Percentiles rank a stretch among this genome's conserved stretches.
These are phyloP conservation scores for Callyntrura sp. DNA, from an alignment of 2,888 invertebrate species.

Conservation along the genomic window DNA sequence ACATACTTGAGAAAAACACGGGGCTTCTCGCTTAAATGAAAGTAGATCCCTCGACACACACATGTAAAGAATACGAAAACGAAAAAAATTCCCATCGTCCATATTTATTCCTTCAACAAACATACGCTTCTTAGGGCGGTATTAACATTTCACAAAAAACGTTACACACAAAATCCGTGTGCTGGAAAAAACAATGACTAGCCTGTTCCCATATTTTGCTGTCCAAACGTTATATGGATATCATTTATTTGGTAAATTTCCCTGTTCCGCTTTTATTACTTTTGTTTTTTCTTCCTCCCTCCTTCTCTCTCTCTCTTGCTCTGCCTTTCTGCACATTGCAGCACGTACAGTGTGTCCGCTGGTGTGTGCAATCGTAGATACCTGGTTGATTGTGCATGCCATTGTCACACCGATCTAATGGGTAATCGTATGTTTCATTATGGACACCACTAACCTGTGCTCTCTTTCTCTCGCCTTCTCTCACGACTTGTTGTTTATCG, in stretches of 20 bases:
- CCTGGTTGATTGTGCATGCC: neutral
- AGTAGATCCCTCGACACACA: neutral
- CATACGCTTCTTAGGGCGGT: neutral
- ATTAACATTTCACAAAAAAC: neutral
- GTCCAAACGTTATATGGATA: neutral
- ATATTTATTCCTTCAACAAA: neutral
- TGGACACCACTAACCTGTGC: neutral
- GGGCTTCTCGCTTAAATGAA: no score
- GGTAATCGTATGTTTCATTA: conserved; percentile 4
- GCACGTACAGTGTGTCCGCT: neutral
- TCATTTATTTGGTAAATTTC: neutral
- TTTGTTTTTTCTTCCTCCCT: no score
- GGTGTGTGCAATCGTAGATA: neutral
- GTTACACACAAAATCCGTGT: neutral
- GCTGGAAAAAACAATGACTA: conserved; percentile 5
- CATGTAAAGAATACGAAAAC: neutral
- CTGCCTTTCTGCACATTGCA: neutral
- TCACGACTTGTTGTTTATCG: conserved; percentile 28
- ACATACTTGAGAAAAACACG: no score
- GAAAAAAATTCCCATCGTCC: neutral
- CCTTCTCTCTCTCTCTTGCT: neutral
- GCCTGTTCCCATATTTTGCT: neutral
- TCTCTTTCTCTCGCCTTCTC: neutral
- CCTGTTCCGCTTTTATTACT: neutral
- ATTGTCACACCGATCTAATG: neutral